Conservation (phyloP, 2,113 vertebrate species). For the Paramisgurnus dabryanus region DNA sequence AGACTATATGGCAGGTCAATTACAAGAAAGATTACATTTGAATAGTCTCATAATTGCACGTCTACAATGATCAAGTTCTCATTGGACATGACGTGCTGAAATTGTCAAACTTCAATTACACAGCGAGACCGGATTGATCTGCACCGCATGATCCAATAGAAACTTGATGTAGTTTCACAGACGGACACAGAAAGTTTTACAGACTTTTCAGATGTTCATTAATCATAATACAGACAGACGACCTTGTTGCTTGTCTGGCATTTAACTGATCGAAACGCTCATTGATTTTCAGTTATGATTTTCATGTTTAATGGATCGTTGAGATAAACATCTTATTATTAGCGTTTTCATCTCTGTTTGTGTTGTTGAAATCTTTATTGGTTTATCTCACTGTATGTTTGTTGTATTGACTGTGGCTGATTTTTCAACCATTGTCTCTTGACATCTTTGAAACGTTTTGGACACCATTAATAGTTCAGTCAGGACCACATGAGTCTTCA, state of each 20-base stretch:
- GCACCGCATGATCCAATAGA: neutral
- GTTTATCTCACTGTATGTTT: too few species aligned
- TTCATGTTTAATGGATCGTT: neutral
- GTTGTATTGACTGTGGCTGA: too few species aligned
- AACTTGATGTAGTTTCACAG: neutral
- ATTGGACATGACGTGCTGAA: neutral
- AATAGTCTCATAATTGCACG: conserved; percentile 1
- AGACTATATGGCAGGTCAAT: neutral
- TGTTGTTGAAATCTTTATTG: too few species aligned
- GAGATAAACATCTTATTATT: too few species aligned
- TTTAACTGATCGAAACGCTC: neutral
- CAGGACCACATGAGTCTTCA: too few species aligned
- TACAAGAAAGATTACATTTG: conserved; percentile 5
- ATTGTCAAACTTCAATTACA: neutral
- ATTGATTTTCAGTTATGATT: neutral
- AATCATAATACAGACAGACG: neutral
- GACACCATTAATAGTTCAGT: too few species aligned
- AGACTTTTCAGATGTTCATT: neutral
- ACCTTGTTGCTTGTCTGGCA: neutral
- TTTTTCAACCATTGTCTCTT: too few species aligned
- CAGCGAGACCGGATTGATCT: neutral
- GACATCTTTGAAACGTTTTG: too few species aligned
- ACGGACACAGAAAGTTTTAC: neutral
- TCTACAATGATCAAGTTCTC: conserved; percentile 1
- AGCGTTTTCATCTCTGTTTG: neutral